Conservation (phyloP, 2,797 vertebrate genomes). For the Rhinophrynus dorsalis region DNA sequence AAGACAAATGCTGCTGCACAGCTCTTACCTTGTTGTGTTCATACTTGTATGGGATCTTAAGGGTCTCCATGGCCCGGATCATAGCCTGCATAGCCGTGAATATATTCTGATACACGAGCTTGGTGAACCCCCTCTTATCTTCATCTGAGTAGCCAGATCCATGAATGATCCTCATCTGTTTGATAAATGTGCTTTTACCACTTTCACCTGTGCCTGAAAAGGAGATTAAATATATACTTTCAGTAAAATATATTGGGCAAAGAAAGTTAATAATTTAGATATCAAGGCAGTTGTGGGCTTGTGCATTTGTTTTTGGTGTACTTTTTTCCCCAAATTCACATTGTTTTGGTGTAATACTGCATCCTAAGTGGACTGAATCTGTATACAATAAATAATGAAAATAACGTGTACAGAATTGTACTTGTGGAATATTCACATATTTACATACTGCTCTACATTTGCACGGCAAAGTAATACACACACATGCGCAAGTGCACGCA, state of each 20-base stretch:
- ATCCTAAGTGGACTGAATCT: no score
- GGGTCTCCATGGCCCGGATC: slow-evolving; percentile 88
- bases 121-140: slow-evolving; percentile 91
- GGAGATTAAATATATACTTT: slow-evolving; percentile 28
- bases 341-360: no score
- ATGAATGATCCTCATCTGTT: slow-evolving; percentile 96
- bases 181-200: slow-evolving; percentile 95
- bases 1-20: neutral
- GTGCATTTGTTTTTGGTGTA: no score
- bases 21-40: slow-evolving; percentile 88
- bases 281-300: no score
- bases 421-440: no score
- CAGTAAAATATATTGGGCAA: neutral
- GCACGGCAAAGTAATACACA: no score
- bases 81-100: slow-evolving; percentile 94
- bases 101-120: slow-evolving; percentile 95
- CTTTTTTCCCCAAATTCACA: no score
- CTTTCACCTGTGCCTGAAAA: slow-evolving; percentile 91
- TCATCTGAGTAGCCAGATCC: slow-evolving; percentile 91
- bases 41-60: slow-evolving; percentile 92
- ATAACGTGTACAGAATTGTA: no score
- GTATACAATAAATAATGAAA: no score
- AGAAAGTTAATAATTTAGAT: neutral
- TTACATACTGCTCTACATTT: no score
- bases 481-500: no score